A percentile compares a stretch with the other conserved stretches of the same genome.
phyloP scores from a whole-genome alignment of 2,888 invertebrate genomes.

The Chelonus formosanus region DNA sequence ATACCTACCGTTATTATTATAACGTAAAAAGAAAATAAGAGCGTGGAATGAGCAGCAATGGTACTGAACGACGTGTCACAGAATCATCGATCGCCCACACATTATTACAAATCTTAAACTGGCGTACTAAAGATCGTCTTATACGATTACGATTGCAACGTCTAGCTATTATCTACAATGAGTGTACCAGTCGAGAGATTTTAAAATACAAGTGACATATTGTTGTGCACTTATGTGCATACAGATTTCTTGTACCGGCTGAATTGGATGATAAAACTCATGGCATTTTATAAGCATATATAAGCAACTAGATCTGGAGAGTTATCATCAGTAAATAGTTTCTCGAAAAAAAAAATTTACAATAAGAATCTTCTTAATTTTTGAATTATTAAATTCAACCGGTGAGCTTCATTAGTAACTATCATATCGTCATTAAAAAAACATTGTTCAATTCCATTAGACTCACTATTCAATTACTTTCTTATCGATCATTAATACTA shows the following conservation, averaged over 20 bases:
- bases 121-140: conserved; percentile 44
- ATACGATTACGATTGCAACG: conserved; percentile 45
- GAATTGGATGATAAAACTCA: conserved; percentile 18
- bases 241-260: conserved; percentile 15
- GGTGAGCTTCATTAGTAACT: too few relatives aligned
- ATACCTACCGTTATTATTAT: not conserved
- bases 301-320: not conserved
- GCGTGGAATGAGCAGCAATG: conserved; percentile 4
- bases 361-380: too few relatives aligned
- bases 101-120: conserved; percentile 41
- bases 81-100: conserved; percentile 48
- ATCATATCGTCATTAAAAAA: too few relatives aligned
- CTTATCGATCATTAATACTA: too few relatives aligned
- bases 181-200: not conserved
- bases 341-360: too few relatives aligned
- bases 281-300: conserved; percentile 25
- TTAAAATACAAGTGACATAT: conserved; percentile 3
- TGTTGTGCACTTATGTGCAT: conserved; percentile 5
- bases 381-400: too few relatives aligned
- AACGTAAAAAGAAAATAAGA: conserved; percentile 8
- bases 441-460: too few relatives aligned
- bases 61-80: conserved; percentile 12
- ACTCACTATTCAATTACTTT: too few relatives aligned
- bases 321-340: too few relatives aligned
- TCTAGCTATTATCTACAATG: conserved; percentile 25